Evolutionary conservation across 1,140 invertebrate genomes (phyloP), one percentile per base, ranked within the genome.

Genomic region (Nautilus pompilius): DNA sequence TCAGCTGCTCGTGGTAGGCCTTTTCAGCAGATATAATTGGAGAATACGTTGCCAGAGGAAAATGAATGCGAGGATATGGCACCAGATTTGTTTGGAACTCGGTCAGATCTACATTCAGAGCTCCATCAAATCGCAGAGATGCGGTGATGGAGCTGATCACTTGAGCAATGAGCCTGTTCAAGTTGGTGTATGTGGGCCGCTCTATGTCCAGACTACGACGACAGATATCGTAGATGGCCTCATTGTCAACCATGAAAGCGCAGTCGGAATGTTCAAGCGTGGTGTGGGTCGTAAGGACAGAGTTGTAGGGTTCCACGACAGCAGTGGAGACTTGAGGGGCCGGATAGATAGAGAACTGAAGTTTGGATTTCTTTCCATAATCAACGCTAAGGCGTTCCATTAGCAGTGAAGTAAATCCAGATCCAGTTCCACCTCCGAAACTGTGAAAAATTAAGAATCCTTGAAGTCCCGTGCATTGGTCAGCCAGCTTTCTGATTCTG

Each of bases 161-260:
- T 71, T 84, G 77, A 63, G 67, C 69, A 51, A 80, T 73, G 2
- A 80, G 62, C 10, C 76, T 30, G 58, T 78, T 78, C 34, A 77
- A 58, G 64, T 77, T 76, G 33, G 67, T 70, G 67, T 75, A 78
- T 24, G 66, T 62, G 13, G 91, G 91, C 41, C 91, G 86, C 70
- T 93, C 91, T 65, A 95, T 91, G 80, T 93, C 91, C 72, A 95
- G 79, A 77, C 93, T 93, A 41, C 91, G 86, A 49, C 91, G 86
- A 82, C 93, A 95, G 79, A 95, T 93, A 76, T 95, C 92, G 69
- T 94, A 94, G 76, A 95, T 94, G 66, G 91, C 91, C 80, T 93
- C 91, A 77, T 89, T 92, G 82, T 93, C 91, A 22, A 93, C 71
- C 90, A 93, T 73, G 67, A 84, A 83, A 30, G 81, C 79, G 58